A percentile compares a stretch with the other conserved stretches of the same genome.
phyloP scores from a whole-genome alignment of 2,113 vertebrate genomes.

The Crotalus helleri region DNA sequence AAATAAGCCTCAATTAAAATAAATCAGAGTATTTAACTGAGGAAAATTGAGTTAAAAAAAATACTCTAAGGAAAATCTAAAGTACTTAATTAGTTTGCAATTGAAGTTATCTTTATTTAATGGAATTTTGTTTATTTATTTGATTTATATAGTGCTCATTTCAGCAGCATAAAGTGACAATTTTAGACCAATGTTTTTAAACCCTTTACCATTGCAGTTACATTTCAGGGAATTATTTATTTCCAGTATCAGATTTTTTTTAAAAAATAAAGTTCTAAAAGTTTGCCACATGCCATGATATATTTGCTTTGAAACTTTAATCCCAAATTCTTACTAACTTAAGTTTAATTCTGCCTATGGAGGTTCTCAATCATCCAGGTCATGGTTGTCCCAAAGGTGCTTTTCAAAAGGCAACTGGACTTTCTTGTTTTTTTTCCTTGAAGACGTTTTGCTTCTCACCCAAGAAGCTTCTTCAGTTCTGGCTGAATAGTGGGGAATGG shows the following conservation, averaged over 20 bases:
- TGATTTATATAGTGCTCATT: not conserved
- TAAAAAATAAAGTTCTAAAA: not conserved
- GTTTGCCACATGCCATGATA: not conserved
- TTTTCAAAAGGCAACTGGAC: not conserved
- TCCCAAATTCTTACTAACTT: not conserved
- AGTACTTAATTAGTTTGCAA: not conserved
- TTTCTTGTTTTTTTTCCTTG: not conserved
- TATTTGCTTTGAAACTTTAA: not conserved
- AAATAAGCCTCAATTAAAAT: not conserved
- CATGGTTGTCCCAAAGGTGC: not conserved
- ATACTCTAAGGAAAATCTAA: not conserved
- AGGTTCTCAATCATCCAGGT: not conserved
- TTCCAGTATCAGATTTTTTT: not conserved
- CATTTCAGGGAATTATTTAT: not conserved
- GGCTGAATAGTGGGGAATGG: not conserved
- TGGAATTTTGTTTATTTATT: not conserved
- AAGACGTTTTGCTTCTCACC: not conserved
- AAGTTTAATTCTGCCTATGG: not conserved
- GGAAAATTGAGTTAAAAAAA: not conserved
- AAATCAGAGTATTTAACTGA: not conserved
- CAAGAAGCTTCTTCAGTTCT: not conserved
- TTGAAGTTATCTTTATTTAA: not conserved
- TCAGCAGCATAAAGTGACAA: not conserved
- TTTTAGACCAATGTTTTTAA: not conserved
- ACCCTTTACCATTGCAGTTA: not conserved